Evolutionary conservation across 1,140 invertebrate genomes (phyloP).

Genomic region (Drosophila takahashii): DNA sequence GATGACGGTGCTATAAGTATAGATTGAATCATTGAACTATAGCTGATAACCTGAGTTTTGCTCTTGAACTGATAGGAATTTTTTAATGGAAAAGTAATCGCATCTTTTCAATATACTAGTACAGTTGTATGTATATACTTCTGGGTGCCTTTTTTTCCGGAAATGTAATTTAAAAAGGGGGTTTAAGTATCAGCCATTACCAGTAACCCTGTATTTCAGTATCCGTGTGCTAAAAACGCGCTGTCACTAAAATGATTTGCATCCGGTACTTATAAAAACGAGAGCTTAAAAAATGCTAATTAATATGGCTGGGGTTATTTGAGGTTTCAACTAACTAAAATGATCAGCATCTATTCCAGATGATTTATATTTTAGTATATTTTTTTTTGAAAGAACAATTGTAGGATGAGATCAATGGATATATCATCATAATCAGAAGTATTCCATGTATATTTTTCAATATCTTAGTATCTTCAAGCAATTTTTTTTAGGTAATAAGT

Average conservation of each 20-base stretch:
- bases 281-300: neutral
- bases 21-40: slow-evolving; percentile 12
- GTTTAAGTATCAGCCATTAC: slow-evolving; percentile 20
- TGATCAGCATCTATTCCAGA: neutral
- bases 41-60: slow-evolving; percentile 25
- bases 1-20: slow-evolving; percentile 18
- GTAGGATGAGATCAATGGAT: no score
- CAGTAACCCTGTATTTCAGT: neutral
- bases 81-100: neutral
- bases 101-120: neutral
- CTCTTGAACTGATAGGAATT: slow-evolving; percentile 44
- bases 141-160: neutral
- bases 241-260: slow-evolving; percentile 14
- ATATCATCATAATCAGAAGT: no score
- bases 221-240: neutral
- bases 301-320: neutral
- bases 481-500: no score
- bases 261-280: slow-evolving; percentile 5
- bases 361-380: no score
- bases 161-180: neutral
- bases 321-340: neutral
- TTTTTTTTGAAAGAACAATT: neutral
- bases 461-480: no score
- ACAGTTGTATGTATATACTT: neutral
- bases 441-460: no score